Base-by-base conservation (phyloP, 2,888 invertebrate genomes). In the Timandra comae region DNA sequence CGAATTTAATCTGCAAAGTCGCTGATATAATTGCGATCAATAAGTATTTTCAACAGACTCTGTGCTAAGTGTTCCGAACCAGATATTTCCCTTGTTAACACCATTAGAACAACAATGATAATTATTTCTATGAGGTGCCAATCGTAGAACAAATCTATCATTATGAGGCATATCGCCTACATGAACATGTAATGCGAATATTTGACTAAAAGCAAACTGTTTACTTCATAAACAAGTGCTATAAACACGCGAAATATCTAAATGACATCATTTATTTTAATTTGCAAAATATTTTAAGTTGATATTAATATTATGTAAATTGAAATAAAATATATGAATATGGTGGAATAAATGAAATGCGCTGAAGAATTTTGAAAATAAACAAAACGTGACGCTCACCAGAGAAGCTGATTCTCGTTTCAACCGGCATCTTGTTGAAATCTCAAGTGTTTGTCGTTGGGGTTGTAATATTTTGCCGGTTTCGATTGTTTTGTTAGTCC, bases 381-480 rank as follows among this genome's bases (percentile, higher is more conserved):
- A 12, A 24, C 20, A 27, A 24, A 33, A 22, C 6, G 11, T 9
- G 7, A 30, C 41, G 80, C 85, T 82, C 49, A 85, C 85, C 85
- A 49, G 84, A 84, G 61, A 84, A 85, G 70, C 84, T 82, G 47
- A 84, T 84, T 77, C 62, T 84, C 46, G 82, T 81, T 73, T 84
- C 84, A 46, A 79, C 82, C 49, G 85, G 85, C 85, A 84, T 84
- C 53, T 64, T 76, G 43, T 40, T 37, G 29, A 29, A 25, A 33
- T 16, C 16, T 16, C 16, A 6, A 16, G 16, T 6, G 39, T 38
- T 36, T 35, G 9, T 35, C 29, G 34, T 45, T 41, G 34, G 41
- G 29, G 26, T 38, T 37, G 33, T 35, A 43, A 32, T 44, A 33
- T 34, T 49, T 49, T 20, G 26, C 11, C 35, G 28, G 38, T 38